A percentile compares a stretch with the other conserved stretches of the same genome.
Evolutionary conservation across 2,888 invertebrate species (phyloP).

Genomic region (Melolontha melolontha): DNA sequence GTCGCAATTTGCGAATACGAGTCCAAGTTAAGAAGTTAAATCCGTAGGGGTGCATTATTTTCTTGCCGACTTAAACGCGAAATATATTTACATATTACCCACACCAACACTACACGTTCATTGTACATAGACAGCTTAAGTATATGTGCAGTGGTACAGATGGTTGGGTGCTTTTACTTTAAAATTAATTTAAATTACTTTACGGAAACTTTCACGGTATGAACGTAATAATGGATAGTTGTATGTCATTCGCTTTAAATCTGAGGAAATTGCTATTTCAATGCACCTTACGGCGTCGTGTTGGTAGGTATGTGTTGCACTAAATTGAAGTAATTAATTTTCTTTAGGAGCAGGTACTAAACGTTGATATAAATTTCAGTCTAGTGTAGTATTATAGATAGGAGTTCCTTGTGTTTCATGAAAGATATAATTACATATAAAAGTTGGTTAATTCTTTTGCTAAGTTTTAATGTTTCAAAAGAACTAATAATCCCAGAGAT

Average conservation of each 20-base stretch:
- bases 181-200: constrained; percentile 36
- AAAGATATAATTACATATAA: too few species aligned
- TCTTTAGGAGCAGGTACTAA: too few species aligned
- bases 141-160: background rate
- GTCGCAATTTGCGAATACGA: constrained; percentile 35
- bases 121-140: background rate
- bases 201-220: constrained; percentile 25
- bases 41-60: constrained; percentile 36
- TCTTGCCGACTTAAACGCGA: constrained; percentile 22
- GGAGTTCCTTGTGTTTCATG: too few species aligned
- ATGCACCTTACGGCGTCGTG: background rate
- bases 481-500: too few species aligned
- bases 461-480: too few species aligned
- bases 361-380: too few species aligned
- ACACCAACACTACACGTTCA: background rate
- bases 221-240: constrained; percentile 29
- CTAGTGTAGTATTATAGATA: too few species aligned
- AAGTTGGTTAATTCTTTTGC: too few species aligned
- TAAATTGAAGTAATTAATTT: too few species aligned
- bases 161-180: constrained; percentile 15
- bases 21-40: constrained; percentile 31
- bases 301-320: constrained; percentile 2
- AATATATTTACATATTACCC: constrained; percentile 8
- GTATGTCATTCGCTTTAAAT: constrained; percentile 26
- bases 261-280: constrained; percentile 22